Evolutionary conservation across 2,888 invertebrate species (phyloP).

Genomic region (Odontocolon sp.): DNA sequence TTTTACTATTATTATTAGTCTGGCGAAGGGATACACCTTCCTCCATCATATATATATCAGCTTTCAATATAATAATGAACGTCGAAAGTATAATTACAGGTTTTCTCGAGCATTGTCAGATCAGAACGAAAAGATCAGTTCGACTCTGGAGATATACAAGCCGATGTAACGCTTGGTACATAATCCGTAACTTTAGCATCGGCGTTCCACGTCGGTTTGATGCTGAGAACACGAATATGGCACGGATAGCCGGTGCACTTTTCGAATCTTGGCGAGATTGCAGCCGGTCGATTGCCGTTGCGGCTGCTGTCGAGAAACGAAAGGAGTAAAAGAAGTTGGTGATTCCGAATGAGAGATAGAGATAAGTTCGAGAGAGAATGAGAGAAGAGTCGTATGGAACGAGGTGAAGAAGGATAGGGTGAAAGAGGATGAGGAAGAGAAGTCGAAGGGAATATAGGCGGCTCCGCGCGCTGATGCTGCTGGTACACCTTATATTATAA

Average conservation of each 20-base stretch:
- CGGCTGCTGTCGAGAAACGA: conserved; percentile 20
- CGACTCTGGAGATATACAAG: too few relatives aligned
- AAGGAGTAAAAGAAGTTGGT: conserved; percentile 26
- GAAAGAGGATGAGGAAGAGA: conserved; percentile 57
- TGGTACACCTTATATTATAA: conserved; percentile 77
- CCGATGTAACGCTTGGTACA: neutral
- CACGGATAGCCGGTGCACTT: conserved; percentile 28
- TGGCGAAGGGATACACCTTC: neutral
- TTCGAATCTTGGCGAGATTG: conserved; percentile 53
- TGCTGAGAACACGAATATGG: neutral
- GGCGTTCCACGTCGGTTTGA: neutral
- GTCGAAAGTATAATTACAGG: conserved; percentile 30
- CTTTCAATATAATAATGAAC: conserved; percentile 32
- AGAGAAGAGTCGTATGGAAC: conserved; percentile 27
- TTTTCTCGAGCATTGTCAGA: conserved; percentile 28
- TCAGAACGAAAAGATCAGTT: conserved; percentile 11
- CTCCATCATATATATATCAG: neutral
- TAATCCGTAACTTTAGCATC: conserved; percentile 2
- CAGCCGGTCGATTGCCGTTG: conserved; percentile 49
- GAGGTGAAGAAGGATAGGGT: conserved; percentile 24
- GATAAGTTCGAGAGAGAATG: conserved; percentile 57
- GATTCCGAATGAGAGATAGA: conserved; percentile 61
- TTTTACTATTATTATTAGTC: conserved; percentile 33
- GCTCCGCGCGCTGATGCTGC: conserved; percentile 61
- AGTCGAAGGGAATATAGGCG: conserved; percentile 60